Conservation (phyloP, 2,797 vertebrate genomes). For the Pipistrellus kuhlii region DNA sequence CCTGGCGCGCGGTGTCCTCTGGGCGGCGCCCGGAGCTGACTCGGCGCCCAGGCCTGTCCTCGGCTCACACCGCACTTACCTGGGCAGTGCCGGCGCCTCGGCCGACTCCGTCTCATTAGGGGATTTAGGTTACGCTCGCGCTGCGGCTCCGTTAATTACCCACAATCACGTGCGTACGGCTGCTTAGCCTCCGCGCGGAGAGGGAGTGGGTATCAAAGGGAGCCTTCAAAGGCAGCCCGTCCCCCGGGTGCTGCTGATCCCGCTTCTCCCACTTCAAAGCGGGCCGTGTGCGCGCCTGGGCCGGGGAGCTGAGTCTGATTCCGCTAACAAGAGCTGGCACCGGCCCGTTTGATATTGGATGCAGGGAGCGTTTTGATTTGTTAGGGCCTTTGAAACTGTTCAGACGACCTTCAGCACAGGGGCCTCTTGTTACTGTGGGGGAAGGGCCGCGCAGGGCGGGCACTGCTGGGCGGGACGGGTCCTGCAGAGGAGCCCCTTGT, state of each 20-base stretch:
- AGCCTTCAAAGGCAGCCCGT: constrained; percentile 98
- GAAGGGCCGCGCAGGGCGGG: constrained; percentile 67
- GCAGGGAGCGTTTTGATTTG: constrained; percentile 96
- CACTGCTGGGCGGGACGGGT: no score
- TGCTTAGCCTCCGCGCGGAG: constrained; percentile 87
- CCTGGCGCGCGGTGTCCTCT: neutral
- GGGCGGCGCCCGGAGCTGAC: constrained; percentile 58
- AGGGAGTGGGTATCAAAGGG: constrained; percentile 95
- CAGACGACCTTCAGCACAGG: constrained; percentile 93
- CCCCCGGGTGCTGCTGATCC: constrained; percentile 98
- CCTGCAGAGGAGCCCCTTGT: constrained; percentile 84
- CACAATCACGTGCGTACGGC: neutral
- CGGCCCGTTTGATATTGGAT: constrained; percentile 97
- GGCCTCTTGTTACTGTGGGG: constrained; percentile 86
- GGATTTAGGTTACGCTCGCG: constrained; percentile 88
- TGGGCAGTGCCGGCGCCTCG: constrained; percentile 70
- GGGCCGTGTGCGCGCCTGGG: constrained; percentile 91
- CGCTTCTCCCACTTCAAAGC: constrained; percentile 97
- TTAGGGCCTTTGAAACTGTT: constrained; percentile 97
- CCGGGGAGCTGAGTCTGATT: constrained; percentile 91
- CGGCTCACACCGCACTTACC: constrained; percentile 52
- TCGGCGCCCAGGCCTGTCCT: constrained; percentile 60
- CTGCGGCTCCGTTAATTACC: constrained; percentile 89
- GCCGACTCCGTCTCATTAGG: constrained; percentile 82
- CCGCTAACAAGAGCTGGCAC: constrained; percentile 99